Conservation (phyloP, 2,113 vertebrate species). For the Strix aluco region DNA sequence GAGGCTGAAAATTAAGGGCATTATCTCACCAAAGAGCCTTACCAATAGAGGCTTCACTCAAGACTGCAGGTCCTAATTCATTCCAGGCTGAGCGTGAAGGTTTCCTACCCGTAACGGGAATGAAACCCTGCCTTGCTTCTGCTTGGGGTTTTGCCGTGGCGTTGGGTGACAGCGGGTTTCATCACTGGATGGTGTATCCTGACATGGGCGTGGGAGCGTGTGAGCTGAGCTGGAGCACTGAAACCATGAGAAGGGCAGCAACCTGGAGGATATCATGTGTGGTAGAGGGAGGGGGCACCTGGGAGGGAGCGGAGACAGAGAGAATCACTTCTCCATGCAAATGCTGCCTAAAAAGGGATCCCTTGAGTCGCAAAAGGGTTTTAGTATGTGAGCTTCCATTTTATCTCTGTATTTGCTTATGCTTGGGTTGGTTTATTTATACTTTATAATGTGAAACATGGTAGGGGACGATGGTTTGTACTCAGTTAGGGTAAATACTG, state of each 20-base stretch:
- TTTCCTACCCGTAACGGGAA: not conserved
- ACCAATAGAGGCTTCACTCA: fast-evolving
- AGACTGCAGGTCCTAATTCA: not conserved
- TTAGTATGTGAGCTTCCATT: not conserved
- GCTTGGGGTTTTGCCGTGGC: not conserved
- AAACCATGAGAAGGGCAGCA: not conserved
- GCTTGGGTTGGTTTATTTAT: not conserved
- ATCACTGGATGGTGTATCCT: not conserved
- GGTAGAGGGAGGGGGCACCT: not conserved
- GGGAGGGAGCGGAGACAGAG: not conserved
- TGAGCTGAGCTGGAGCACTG: not conserved
- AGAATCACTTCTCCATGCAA: not conserved
- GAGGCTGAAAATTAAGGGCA: not conserved
- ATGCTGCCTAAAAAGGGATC: not conserved
- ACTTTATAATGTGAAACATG: not conserved
- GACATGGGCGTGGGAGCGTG: fast-evolving
- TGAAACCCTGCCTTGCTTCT: not conserved
- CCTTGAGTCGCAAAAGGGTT: not conserved
- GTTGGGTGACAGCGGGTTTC: fast-evolving
- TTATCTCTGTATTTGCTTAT: not conserved
- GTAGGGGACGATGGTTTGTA: not conserved
- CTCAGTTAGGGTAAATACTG: not conserved
- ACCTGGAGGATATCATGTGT: not conserved
- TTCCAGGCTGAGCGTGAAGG: not conserved
- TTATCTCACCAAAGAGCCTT: not conserved